phyloP scores from a whole-genome alignment of 2,113 vertebrate genomes.

The Oryzias woworae region DNA sequence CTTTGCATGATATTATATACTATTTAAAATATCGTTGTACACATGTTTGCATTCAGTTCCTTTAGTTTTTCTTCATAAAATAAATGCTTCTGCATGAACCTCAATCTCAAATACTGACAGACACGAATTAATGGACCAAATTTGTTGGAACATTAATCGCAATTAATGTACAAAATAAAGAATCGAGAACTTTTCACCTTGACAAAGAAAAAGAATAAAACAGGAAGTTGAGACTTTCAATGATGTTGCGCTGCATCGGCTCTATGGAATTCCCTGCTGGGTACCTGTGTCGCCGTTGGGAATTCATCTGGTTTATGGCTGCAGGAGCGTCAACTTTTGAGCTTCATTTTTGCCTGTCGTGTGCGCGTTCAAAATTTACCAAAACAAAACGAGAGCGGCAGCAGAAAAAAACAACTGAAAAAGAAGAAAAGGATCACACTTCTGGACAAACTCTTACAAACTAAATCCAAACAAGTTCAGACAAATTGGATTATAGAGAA shows the following conservation, averaged over 20 bases:
- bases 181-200: not conserved
- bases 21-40: too few relatives aligned
- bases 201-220: constrained; percentile 1
- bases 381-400: not conserved
- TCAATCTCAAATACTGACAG: too few relatives aligned
- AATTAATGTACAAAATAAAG: constrained; percentile 54
- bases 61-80: too few relatives aligned
- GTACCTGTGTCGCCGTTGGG: not conserved
- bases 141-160: not conserved
- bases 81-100: too few relatives aligned
- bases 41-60: too few relatives aligned
- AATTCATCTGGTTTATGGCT: not conserved
- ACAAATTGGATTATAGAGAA: constrained; percentile 25
- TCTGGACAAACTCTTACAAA: constrained; percentile 19
- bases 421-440: not conserved
- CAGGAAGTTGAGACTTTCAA: constrained; percentile 26
- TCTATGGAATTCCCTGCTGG: not conserved
- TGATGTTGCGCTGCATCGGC: not conserved
- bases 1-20: too few relatives aligned
- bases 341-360: not conserved
- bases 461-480: constrained; percentile 38
- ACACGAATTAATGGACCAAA: too few relatives aligned
- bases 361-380: not conserved
- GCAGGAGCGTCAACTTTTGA: not conserved
- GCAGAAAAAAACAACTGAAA: not conserved